Evolutionary conservation across 2,888 invertebrate species (phyloP).

Genomic region (Lasioglossum lativentre): DNA sequence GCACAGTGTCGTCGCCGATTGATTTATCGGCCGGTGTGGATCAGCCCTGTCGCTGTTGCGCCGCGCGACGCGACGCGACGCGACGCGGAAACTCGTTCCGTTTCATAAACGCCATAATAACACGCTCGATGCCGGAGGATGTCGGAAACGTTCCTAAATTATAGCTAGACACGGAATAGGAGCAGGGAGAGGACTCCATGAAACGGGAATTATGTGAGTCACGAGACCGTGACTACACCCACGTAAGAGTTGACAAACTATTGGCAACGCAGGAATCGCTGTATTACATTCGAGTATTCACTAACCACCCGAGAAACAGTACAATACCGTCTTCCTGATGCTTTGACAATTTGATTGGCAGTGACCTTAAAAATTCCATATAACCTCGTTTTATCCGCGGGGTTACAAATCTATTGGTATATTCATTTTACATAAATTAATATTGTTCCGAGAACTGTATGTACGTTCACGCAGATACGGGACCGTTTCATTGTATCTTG

Average conservation of each 20-base stretch:
- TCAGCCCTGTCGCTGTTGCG: not conserved
- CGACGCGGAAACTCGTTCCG: not conserved
- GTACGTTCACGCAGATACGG: too few relatives aligned
- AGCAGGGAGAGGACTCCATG: not conserved
- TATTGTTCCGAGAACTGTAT: too few relatives aligned
- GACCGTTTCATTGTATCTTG: too few relatives aligned
- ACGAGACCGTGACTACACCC: not conserved
- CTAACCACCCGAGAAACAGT: not conserved
- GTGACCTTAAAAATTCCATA: not conserved
- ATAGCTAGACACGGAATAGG: not conserved
- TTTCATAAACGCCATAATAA: constrained; percentile 12
- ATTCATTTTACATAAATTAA: too few relatives aligned
- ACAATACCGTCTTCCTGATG: not conserved
- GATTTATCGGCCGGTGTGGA: constrained; percentile 25
- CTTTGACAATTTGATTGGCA: not conserved
- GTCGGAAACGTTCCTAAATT: constrained; percentile 12
- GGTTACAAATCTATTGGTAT: too few relatives aligned
- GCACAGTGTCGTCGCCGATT: constrained; percentile 20
- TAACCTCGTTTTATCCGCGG: too few relatives aligned
- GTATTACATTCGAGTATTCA: not conserved
- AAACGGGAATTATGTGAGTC: constrained; percentile 1
- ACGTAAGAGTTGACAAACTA: constrained; percentile 4
- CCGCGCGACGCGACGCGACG: not conserved
- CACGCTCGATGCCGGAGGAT: not conserved
- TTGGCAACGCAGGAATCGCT: not conserved